Conservation (phyloP, 2,888 invertebrate genomes). For the Smittia aterrima region DNA sequence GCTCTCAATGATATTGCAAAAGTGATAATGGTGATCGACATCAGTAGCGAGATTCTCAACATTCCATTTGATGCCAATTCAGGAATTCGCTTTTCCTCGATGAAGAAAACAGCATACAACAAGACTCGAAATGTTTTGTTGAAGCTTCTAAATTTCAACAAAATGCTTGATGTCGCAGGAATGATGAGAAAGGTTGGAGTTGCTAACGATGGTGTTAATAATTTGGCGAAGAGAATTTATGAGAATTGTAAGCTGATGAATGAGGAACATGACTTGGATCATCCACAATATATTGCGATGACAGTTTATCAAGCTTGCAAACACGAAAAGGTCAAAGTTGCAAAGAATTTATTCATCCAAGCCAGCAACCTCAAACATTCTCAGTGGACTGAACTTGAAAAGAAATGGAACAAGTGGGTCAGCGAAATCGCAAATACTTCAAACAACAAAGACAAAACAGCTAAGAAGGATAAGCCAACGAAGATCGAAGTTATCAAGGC, state of each 20-base stretch:
- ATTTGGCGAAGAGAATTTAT: constrained; percentile 58
- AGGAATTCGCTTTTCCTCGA: too few relatives aligned
- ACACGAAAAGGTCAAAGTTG: constrained; percentile 59
- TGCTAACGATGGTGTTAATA: constrained; percentile 50
- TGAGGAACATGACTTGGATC: constrained; percentile 58
- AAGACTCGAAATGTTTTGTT: constrained; percentile 58
- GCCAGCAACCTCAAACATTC: constrained; percentile 59
- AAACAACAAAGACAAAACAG: too few relatives aligned
- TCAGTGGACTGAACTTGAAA: constrained; percentile 46
- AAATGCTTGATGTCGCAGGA: constrained; percentile 56
- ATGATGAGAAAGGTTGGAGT: constrained; percentile 62
- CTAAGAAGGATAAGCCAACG: too few relatives aligned
- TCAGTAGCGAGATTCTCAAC: constrained; percentile 58
- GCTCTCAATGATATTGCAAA: constrained; percentile 60
- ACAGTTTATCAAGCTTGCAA: constrained; percentile 65
- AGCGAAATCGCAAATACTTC: constrained; percentile 22
- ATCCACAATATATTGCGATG: constrained; percentile 66
- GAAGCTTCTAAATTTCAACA: constrained; percentile 61
- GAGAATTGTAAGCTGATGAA: constrained; percentile 56
- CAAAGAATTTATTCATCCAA: constrained; percentile 59
- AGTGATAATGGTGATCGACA: constrained; percentile 61
- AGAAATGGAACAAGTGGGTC: constrained; percentile 21
- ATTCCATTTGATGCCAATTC: constrained; percentile 57
- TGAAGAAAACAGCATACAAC: constrained; percentile 59
- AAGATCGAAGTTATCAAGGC: too few relatives aligned